A percentile compares a stretch with the other conserved stretches of the same genome.
Conservation (phyloP, 2,888 invertebrate species). For the Macroteleia sp. region DNA sequence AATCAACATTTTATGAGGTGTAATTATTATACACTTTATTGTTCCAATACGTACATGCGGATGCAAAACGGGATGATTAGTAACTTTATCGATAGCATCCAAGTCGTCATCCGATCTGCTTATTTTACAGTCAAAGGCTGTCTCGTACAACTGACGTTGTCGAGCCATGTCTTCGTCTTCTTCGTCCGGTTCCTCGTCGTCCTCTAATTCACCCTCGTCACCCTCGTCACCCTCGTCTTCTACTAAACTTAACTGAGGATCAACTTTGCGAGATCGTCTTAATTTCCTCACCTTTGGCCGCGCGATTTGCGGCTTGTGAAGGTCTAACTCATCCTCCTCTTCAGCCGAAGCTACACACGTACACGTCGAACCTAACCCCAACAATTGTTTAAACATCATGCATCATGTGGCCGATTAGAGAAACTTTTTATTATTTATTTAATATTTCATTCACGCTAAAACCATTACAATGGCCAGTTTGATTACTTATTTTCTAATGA, state of each 20-base stretch:
- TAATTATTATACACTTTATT: too few species aligned
- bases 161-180: slow-evolving; percentile 86
- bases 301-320: slow-evolving; percentile 59
- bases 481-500: too few species aligned
- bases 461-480: too few species aligned
- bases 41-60: slow-evolving; percentile 70
- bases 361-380: slow-evolving; percentile 88
- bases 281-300: slow-evolving; percentile 84
- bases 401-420: too few species aligned
- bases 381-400: too few species aligned
- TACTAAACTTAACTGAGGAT: slow-evolving; percentile 88
- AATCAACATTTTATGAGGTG: too few species aligned
- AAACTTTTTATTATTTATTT: too few species aligned
- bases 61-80: slow-evolving; percentile 90
- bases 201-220: slow-evolving; percentile 86
- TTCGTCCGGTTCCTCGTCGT: slow-evolving; percentile 85
- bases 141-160: slow-evolving; percentile 92
- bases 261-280: slow-evolving; percentile 88
- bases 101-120: slow-evolving; percentile 92
- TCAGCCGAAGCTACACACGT: slow-evolving; percentile 87
- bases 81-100: slow-evolving; percentile 91
- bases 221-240: slow-evolving; percentile 86
- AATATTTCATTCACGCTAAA: too few species aligned
- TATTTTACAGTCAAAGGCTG: slow-evolving; percentile 94
- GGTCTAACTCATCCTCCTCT: slow-evolving; percentile 88